phyloP scores from a whole-genome alignment of 1,140 invertebrate species.

The Luehdorfia chinensis region DNA sequence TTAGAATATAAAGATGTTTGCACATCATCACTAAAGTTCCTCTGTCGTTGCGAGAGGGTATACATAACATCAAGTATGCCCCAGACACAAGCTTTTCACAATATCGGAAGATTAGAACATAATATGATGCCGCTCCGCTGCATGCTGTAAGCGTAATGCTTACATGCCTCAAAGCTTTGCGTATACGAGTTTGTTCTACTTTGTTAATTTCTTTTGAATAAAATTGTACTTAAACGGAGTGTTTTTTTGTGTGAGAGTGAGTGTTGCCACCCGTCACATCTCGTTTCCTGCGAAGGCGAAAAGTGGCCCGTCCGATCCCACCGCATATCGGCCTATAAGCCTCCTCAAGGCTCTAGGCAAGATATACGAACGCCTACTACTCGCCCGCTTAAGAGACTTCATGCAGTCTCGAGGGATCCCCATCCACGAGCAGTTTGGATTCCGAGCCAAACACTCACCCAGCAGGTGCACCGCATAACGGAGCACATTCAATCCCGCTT shows the following conservation, averaged over 20 bases:
- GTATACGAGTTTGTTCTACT: conserved; percentile 8
- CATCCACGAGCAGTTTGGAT: no score
- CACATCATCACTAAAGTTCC: conserved; percentile 3
- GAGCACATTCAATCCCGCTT: no score
- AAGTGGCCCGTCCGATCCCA: no score
- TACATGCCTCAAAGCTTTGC: conserved; percentile 14
- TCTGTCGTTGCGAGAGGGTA: background rate
- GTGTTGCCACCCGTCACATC: no score
- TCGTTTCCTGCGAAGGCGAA: no score
- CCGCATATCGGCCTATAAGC: no score
- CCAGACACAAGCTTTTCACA: conserved; percentile 15
- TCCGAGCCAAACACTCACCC: no score
- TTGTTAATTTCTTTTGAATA: conserved; percentile 1
- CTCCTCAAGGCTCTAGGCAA: no score
- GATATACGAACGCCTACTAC: no score
- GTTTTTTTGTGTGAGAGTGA: background rate
- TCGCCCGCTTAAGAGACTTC: no score
- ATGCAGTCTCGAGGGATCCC: no score
- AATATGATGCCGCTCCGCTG: conserved; percentile 15
- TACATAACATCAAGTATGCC: conserved; percentile 15
- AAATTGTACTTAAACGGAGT: conserved; percentile 9
- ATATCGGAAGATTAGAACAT: conserved; percentile 17
- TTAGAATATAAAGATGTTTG: conserved; percentile 1
- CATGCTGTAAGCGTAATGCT: conserved; percentile 4
- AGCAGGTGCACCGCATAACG: no score